Evolutionary conservation across 2,797 vertebrate species (phyloP).

Genomic region (Sebastes cheni): DNA sequence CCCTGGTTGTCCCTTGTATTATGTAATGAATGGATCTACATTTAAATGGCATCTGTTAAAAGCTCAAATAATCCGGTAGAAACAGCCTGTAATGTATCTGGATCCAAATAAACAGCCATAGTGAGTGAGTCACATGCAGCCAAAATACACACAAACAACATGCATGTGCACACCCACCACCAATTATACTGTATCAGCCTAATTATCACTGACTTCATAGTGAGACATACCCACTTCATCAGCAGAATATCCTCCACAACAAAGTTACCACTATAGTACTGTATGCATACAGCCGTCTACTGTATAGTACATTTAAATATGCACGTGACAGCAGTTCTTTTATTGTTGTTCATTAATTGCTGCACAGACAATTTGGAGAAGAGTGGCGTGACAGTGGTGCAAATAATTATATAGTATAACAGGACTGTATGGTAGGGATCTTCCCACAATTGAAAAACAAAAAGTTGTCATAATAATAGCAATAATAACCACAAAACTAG

Average conservation of each 20-base stretch:
- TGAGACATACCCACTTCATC: background rate
- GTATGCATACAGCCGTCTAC: background rate
- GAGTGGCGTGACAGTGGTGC: background rate
- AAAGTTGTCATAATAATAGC: background rate
- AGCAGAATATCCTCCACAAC: background rate
- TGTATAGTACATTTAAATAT: background rate
- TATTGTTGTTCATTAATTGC: background rate
- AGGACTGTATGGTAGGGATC: background rate
- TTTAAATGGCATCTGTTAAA: constrained; percentile 26
- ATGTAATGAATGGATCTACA: constrained; percentile 12
- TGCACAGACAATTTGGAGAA: background rate
- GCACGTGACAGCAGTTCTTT: background rate
- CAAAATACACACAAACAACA: background rate
- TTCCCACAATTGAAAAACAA: background rate
- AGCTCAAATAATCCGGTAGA: constrained; percentile 4
- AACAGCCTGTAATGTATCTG: background rate
- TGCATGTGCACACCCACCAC: background rate
- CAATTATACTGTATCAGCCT: background rate
- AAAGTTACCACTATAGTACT: background rate
- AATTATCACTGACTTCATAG: constrained; percentile 25
- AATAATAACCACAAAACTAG: background rate
- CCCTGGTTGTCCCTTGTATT: background rate
- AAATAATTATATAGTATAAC: background rate
- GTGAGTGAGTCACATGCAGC: background rate
- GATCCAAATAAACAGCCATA: background rate